Base-by-base conservation (phyloP, 2,113 vertebrate genomes). In the Rhinichthys klamathensis region DNA sequence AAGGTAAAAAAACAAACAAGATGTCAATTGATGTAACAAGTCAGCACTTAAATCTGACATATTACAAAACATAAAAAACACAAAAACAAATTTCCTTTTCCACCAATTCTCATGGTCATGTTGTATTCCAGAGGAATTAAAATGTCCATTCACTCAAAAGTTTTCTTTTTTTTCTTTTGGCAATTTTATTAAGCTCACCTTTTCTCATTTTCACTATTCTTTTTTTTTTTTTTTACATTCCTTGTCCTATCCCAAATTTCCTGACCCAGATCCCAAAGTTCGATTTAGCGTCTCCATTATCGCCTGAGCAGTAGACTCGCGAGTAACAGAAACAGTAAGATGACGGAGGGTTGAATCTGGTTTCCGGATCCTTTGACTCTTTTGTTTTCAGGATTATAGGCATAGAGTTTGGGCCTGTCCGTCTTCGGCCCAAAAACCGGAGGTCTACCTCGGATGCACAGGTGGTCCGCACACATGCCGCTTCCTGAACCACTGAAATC, bases 401-500 rank as follows among this genome's bases (percentile, higher is more conserved):
- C 92, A 0, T 96, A 96, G 0, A 94, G 89, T 87, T 95, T 93
- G 51, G 95, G 90, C 0, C 92, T 93, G 88, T 92, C 90, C 0
- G 92, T 92, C 85, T 94, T 93, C 69, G 94, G 88, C 16, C 88
- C 88, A 30, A 89, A 90, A 27, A 85, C 69, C 7, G 86, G 86
- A 0, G 92, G 90, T 61, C 91, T 86, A 85, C 83, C 91, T 18
- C 90, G 92, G 30, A 87, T 2, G 7, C 98, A 98, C 27, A 91
- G 74, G 0, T 96, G 95, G 0, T 97, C 95, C 0, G 90, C 88
- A 88, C 97, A 99, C 93, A 95, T 96, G 0, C 97, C 98, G 0
- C 98, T 99, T 18, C 98, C 98, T 0, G 98, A 99, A 78, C 98
- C 97, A 0, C 98, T 98, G 92, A 96, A 92, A 69, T 99, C 97